Conservation (phyloP, 2,888 invertebrate genomes). For the Synergus itoensis region DNA sequence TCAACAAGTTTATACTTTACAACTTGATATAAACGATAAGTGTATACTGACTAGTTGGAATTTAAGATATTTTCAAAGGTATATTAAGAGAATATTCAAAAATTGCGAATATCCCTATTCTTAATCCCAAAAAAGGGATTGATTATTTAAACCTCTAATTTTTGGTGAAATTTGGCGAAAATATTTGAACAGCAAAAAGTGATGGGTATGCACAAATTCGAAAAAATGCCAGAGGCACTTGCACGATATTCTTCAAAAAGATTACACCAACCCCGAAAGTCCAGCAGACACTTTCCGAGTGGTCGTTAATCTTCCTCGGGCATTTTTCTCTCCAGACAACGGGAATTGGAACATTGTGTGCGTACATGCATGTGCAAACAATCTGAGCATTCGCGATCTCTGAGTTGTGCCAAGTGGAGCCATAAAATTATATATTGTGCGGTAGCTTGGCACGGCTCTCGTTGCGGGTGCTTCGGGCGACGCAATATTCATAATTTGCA, state of each 20-base stretch:
- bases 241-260: conserved; percentile 39
- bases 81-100: neutral
- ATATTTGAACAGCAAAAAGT: conserved; percentile 41
- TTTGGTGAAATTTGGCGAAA: conserved; percentile 27
- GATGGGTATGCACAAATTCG: conserved; percentile 25
- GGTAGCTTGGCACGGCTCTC: conserved; percentile 43
- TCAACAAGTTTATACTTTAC: neutral
- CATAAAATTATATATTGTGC: conserved; percentile 49
- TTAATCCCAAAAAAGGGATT: conserved; percentile 1
- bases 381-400: conserved; percentile 45
- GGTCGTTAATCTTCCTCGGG: conserved; percentile 42
- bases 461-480: conserved; percentile 39
- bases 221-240: conserved; percentile 39
- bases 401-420: conserved; percentile 42
- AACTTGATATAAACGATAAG: neutral
- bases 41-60: neutral
- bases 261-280: conserved; percentile 39
- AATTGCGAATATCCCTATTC: no score
- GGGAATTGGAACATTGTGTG: conserved; percentile 37
- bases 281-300: conserved; percentile 41
- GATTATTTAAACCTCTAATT: conserved; percentile 27
- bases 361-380: conserved; percentile 44
- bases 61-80: neutral
- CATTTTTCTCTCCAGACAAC: conserved; percentile 41
- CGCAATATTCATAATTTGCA: conserved; percentile 41